These are phyloP conservation scores for Villa cingulata DNA, from an alignment of 2,888 invertebrate species.

Conservation along the genomic window DNA sequence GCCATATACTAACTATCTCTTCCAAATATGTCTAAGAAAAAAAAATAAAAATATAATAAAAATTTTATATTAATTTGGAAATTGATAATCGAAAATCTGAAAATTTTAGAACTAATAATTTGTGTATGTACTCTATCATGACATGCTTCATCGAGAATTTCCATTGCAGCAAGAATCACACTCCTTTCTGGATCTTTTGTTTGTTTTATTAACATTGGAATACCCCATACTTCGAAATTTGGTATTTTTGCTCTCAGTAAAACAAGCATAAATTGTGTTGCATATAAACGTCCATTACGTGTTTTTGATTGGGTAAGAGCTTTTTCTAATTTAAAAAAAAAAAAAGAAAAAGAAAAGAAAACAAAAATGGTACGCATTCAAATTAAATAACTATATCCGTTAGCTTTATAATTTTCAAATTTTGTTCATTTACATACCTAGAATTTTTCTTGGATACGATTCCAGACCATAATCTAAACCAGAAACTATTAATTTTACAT, in stretches of 20 bases:
- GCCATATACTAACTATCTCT: conserved; percentile 60
- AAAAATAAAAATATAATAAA: conserved; percentile 14
- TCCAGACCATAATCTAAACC: conserved; percentile 76
- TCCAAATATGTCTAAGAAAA: conserved; percentile 51
- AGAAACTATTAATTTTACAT: conserved; percentile 85
- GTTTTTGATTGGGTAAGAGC: conserved; percentile 35
- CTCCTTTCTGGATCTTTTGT: conserved; percentile 69
- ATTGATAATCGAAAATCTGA: not conserved
- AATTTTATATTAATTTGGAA: not conserved
- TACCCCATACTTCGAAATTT: conserved; percentile 73
- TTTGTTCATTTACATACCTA: conserved; percentile 21
- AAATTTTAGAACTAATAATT: no score
- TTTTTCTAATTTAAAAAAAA: conserved; percentile 30
- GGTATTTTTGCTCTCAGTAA: conserved; percentile 58
- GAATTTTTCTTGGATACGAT: conserved; percentile 53
- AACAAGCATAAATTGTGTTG: conserved; percentile 81
- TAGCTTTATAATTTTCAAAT: no score
- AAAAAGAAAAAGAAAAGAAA: no score
- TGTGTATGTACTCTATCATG: conserved; percentile 56
- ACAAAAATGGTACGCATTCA: no score
- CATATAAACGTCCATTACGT: conserved; percentile 56
- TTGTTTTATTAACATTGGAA: conserved; percentile 71
- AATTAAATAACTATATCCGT: no score
- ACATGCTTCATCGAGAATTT: conserved; percentile 83
- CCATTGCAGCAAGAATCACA: conserved; percentile 66